Base-by-base conservation (phyloP, 2,888 invertebrate species). In the Meteorus cinctellus region DNA sequence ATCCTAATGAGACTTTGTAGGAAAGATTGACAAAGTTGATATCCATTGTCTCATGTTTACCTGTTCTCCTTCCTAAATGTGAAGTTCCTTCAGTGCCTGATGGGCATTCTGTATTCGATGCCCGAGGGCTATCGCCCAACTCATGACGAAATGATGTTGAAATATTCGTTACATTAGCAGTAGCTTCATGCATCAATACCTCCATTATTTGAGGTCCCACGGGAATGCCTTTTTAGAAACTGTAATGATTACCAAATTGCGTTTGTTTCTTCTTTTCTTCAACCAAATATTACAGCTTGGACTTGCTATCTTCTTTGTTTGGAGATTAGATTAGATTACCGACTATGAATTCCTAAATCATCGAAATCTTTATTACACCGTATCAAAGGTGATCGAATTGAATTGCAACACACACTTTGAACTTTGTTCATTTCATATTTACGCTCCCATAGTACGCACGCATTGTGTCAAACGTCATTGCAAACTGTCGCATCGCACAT, bases 1-100 rank as follows among this genome's bases (percentile, higher is more conserved):
- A 80, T 51, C 84, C 96, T 76, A 94, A 90, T 51, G 92, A 92
- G 24, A 95, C 96, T 0, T 92, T 94, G 85, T 94, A 95, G 0
- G 92, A 92, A 79, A 96, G 92, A 85, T 95, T 93, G 77, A 94
- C 93, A 88, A 96, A 96, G 81, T 92, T 92, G 79, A 96, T 93
- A 85, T 96, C 95, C 48, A 95, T 92, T 1, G 92, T 92, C 16
- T 76, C 68, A 51, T 93, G 91, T 14, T 74, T 77, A 1, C 75
- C 73, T 16, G 80, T 77, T 4, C 69, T 78, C 68, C 75, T 78
- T 1, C 78, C 72, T 34, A 85, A 76, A 24, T 80, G 69, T 75
- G 12, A 63, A 24, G 14, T 45, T 31, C 31, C 41, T 67, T 80
- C 79, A 24, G 59, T 66, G 19, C 27, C 67, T 1, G 66, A 14